Evolutionary conservation across 2,797 vertebrate genomes (phyloP), one percentile per base, ranked within the genome.

Genomic region (Decapterus maruadsi): DNA sequence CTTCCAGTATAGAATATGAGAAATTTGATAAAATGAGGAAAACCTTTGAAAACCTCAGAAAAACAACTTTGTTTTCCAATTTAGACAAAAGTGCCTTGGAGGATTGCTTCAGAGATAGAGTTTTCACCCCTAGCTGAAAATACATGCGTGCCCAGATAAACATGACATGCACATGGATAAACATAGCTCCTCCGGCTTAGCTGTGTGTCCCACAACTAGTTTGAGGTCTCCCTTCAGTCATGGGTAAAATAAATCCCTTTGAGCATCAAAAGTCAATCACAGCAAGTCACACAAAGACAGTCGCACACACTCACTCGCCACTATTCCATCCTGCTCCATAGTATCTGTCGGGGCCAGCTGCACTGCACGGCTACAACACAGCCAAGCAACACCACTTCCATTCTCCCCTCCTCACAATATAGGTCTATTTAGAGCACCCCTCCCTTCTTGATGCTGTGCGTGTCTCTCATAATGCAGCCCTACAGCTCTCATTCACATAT

Each of bases 291-390:
- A 73, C 61, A 78, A 42, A 78, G n/a, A 51, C 20, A 50, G 12
- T 10, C 57, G 4, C 53, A n/a, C 48, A 22, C 16, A 34, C 53
- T 10, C 43, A 4, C 55, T 4, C 17, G 5, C 34, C 38, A 63
- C 57, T 67, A n/a, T 71, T 55, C 67, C 68, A 63, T 76, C 53
- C 70, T 63, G 62, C 60, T 62, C 43, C 63, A 65, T 62, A 50
- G 66, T 81, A 73, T 87, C 77, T 81, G 72, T 71, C 66, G 61
- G 45, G 82, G 80, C 83, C 90, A 91, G 80, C 90, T 91, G 86
- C 86, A 87, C 68, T 74, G 68, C 65, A 72, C 75, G 61, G 79
- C 70, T 72, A 64, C 72, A 73, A 53, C 54, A 77, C 74, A 81
- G 72, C 68, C 71, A 71, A 56, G 75, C 63, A 68, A 73, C 78